Conservation (phyloP, 2,113 vertebrate genomes). For the Acrocephalus arundinaceus region DNA sequence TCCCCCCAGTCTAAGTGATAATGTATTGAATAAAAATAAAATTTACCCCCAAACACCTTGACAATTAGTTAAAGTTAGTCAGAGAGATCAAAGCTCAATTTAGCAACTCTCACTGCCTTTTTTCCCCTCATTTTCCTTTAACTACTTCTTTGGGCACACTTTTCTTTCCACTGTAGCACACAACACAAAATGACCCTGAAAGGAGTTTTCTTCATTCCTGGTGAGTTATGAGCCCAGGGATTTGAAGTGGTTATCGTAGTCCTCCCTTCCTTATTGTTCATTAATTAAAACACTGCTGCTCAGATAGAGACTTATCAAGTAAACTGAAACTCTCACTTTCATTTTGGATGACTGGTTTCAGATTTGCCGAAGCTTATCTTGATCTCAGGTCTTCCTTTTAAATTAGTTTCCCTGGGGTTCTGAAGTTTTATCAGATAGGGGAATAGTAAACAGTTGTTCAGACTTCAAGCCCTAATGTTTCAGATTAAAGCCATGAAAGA, state of each 20-base stretch:
- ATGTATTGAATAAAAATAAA: background rate
- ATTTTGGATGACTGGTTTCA: constrained; percentile 2
- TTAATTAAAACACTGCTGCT: background rate
- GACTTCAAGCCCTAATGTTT: constrained; percentile 30
- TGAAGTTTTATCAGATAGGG: constrained; percentile 22
- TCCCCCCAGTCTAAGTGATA: background rate
- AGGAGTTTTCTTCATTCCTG: background rate
- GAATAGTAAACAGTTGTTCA: constrained; percentile 34
- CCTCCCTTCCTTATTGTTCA: background rate
- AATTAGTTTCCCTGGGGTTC: constrained; percentile 8
- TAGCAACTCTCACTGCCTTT: background rate
- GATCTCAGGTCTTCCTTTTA: constrained; percentile 8
- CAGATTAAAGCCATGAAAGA: background rate
- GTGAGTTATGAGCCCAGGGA: background rate
- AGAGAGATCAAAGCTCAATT: background rate
- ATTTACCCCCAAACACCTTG: background rate
- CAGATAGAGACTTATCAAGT: background rate
- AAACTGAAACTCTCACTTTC: background rate
- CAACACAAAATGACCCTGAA: background rate
- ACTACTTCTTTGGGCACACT: background rate
- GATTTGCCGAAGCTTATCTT: background rate
- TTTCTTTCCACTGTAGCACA: background rate
- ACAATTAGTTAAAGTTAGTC: background rate
- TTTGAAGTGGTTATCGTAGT: background rate
- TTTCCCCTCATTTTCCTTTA: background rate